These are phyloP conservation scores for Zoanthus sansibaricus DNA, from an alignment of 92 coral and sea anemone genomes.

Conservation along the genomic window DNA sequence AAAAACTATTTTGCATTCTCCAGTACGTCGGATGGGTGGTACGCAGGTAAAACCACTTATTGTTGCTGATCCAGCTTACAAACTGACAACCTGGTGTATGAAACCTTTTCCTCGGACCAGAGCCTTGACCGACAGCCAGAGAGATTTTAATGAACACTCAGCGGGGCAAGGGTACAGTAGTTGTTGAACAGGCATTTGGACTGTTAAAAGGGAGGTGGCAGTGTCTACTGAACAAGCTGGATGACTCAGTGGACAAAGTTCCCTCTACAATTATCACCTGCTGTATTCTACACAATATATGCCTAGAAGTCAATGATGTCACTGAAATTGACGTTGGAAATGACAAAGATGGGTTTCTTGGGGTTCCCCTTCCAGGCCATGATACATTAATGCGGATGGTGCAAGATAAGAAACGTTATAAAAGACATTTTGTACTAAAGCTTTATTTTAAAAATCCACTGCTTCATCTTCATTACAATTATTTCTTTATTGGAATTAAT, in stretches of 20 bases:
- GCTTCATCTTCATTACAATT: not conserved
- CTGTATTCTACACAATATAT: no score
- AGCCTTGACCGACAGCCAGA: no score
- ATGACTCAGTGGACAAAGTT: no score
- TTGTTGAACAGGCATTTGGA: no score
- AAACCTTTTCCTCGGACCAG: no score
- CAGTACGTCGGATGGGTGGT: not conserved
- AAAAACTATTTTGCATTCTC: not conserved
- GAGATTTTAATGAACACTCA: no score
- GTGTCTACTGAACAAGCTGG: no score
- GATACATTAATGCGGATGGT: conserved; percentile 42
- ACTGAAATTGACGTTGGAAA: not conserved
- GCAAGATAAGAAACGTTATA: conserved; percentile 37
- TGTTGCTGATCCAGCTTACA: conserved; percentile 43
- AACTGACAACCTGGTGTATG: no score
- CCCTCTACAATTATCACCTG: no score
- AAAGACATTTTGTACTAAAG: conserved; percentile 23
- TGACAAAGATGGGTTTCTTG: no score
- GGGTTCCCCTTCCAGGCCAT: conserved; percentile 39
- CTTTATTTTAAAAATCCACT: not conserved
- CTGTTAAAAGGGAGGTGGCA: no score
- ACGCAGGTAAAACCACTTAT: conserved; percentile 41
- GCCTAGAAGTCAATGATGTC: not conserved
- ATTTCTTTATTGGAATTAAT: not conserved
- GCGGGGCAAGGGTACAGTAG: no score